Evolutionary conservation across 2,113 vertebrate genomes (phyloP), one percentile per base, ranked within the genome.

Genomic region (Melierax canorus): DNA sequence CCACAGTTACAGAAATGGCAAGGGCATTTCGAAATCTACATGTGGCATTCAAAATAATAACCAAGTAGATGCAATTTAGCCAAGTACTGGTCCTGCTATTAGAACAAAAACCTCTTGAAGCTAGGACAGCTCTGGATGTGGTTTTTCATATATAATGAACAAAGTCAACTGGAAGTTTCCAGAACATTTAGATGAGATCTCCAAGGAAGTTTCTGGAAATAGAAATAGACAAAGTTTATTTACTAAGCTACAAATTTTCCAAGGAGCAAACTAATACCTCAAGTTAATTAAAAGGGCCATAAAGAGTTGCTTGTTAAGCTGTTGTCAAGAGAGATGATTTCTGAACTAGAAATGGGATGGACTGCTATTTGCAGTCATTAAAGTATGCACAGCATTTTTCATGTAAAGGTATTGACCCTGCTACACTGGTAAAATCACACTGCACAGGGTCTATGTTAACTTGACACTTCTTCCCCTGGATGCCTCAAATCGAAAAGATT

Each of bases 31-130:
- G 32, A 77, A 80, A 53, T 36, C 23, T 34, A 0, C n/a, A 43
- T 43, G 38, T 48, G 58, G 9, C 27, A 53, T 32, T 48, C 41
- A 53, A 74, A 79, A 78, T 32, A 78, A 82, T 48, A 71, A 83
- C 3, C 14, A 62, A 30, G 0, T 1, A 39, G 6, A 36, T 85
- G 63, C 15, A 48, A 1, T 72, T 80, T 38, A 20, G n/a, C 19
- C 21, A 88, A 63, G 7, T 26, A 55, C 12, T 38, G 36, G 8
- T 59, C 26, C 15, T 50, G 20, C 15, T 56, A 12, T 36, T 60
- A 34, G 38, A 75, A 46, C 4, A 66, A 71, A 30, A 71, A 71
- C 9, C 5, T 56, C 30, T 30, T 36, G 29, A 34, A 67, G 46
- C 26, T 74, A 62, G 19, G 26, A 66, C 24, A 89, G 36, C 23